phyloP scores from a whole-genome alignment of 2,888 invertebrate genomes.

The Epirrhoe tristata region DNA sequence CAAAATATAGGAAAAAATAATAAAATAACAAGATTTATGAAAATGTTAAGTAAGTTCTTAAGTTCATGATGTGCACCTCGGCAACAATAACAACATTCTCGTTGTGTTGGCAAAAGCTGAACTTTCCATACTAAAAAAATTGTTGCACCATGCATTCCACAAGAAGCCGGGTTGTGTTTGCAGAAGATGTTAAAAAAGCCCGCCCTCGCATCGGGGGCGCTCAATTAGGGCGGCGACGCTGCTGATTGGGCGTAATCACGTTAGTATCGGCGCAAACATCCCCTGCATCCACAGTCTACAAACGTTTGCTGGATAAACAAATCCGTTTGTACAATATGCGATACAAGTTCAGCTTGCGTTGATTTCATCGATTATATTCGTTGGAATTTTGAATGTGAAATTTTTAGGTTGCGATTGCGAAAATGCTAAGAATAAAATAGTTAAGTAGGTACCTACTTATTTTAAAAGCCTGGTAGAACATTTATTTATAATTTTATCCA shows the following conservation, averaged over 20 bases:
- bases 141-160: conserved; percentile 37
- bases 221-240: conserved; percentile 82
- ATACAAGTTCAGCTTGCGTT: conserved; percentile 58
- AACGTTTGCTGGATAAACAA: conserved; percentile 48
- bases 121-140: conserved; percentile 12
- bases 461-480: too few relatives aligned
- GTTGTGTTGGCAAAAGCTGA: not conserved
- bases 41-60: too few relatives aligned
- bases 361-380: conserved; percentile 26
- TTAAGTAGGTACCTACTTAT: not conserved
- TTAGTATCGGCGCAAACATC: conserved; percentile 80
- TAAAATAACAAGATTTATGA: too few relatives aligned
- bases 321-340: conserved; percentile 49
- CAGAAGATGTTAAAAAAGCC: conserved; percentile 81
- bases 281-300: conserved; percentile 65
- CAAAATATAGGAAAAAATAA: too few relatives aligned
- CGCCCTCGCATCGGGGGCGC: conserved; percentile 77
- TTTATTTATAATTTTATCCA: too few relatives aligned
- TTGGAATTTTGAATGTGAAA: conserved; percentile 12
- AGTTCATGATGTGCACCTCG: too few relatives aligned
- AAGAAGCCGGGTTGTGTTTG: conserved; percentile 62
- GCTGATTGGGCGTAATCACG: conserved; percentile 84
- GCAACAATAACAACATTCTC: too few relatives aligned
- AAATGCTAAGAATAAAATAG: not conserved
- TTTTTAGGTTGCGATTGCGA: not conserved